These are phyloP conservation scores for Anhinga rufa DNA, from an alignment of 2,113 vertebrate genomes.

Conservation along the genomic window DNA sequence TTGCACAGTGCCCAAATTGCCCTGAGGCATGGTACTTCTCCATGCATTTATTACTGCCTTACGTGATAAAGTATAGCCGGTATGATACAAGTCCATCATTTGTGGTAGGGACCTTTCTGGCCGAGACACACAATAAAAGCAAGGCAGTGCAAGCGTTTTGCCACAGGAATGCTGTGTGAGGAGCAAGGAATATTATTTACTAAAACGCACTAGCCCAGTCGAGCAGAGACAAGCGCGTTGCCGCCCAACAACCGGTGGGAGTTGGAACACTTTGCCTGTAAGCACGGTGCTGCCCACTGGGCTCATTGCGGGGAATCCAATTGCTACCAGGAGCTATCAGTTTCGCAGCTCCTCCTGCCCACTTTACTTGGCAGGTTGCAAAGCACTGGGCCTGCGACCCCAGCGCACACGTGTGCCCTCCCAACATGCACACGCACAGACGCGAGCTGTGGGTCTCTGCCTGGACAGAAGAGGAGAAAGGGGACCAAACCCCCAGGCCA, in stretches of 20 bases:
- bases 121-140: not conserved
- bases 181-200: not conserved
- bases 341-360: not conserved
- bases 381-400: not conserved
- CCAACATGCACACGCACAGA: accelerated
- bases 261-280: not conserved
- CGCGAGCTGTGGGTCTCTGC: not conserved
- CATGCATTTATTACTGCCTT: conserved; percentile 50
- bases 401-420: accelerated
- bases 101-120: not conserved
- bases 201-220: not conserved
- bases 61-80: not conserved
- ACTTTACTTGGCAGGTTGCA: not conserved
- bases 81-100: not conserved
- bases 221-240: not conserved
- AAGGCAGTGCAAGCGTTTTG: not conserved
- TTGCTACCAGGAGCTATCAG: not conserved
- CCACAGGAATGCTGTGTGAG: not conserved
- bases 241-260: not conserved
- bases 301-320: accelerated
- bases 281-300: not conserved
- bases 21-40: conserved; percentile 55
- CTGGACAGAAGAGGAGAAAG: not conserved
- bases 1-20: conserved; percentile 55
- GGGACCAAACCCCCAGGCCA: not conserved